Percentiles rank a stretch among this genome's conserved stretches.
Evolutionary conservation across 2,888 invertebrate genomes (phyloP).

Genomic region (Allolobophora icterica): DNA sequence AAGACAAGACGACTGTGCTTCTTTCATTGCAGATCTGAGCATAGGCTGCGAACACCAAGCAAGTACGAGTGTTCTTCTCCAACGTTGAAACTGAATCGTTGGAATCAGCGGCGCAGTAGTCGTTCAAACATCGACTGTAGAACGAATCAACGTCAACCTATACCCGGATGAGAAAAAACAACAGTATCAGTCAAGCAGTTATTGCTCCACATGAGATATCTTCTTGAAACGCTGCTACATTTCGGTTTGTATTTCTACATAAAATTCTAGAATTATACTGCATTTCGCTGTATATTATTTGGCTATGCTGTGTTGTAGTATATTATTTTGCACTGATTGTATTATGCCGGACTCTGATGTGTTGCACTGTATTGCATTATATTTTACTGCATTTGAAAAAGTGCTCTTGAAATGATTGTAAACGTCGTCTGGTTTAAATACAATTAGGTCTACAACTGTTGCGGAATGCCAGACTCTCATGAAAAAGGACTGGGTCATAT

Average conservation of each 20-base stretch:
- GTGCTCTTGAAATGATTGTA: too few relatives aligned
- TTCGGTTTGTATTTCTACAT: too few relatives aligned
- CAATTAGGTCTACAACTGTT: too few relatives aligned
- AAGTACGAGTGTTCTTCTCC: constrained; percentile 69
- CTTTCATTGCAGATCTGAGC: constrained; percentile 73
- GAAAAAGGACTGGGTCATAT: too few relatives aligned
- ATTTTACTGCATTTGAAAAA: too few relatives aligned
- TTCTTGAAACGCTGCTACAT: too few relatives aligned
- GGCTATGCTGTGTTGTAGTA: too few relatives aligned
- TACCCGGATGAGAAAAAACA: not conserved
- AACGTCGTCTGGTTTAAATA: too few relatives aligned
- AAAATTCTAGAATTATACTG: too few relatives aligned
- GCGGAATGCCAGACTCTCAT: too few relatives aligned
- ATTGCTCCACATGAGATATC: too few relatives aligned
- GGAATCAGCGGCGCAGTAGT: constrained; percentile 33
- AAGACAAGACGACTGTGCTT: constrained; percentile 70
- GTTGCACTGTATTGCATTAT: not conserved
- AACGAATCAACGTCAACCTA: constrained; percentile 23
- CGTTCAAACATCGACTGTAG: constrained; percentile 37
- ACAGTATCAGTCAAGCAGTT: not conserved
- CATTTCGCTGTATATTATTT: too few relatives aligned
- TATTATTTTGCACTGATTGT: not conserved
- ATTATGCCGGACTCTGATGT: not conserved
- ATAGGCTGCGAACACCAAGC: constrained; percentile 76
- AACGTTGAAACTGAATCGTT: not conserved